Evolutionary conservation across 2,797 vertebrate genomes (phyloP).

Genomic region (Bothrops alternatus): DNA sequence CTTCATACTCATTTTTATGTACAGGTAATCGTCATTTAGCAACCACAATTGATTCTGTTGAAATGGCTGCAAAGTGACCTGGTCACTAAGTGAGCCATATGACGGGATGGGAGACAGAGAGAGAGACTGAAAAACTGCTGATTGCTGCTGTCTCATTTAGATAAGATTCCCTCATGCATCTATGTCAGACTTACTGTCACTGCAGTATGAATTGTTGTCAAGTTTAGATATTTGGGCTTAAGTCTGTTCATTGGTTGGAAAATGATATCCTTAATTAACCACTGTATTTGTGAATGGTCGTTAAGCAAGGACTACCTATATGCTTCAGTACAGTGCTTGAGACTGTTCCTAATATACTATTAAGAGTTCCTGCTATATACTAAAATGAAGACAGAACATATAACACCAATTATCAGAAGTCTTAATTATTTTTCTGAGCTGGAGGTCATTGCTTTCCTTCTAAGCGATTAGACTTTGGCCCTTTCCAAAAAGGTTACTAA

Average conservation of each 20-base stretch:
- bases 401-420: neutral
- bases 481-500: neutral
- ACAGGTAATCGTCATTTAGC: neutral
- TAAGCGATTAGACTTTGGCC: neutral
- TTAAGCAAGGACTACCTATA: neutral
- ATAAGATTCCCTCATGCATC: neutral
- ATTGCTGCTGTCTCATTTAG: neutral
- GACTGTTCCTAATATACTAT: neutral
- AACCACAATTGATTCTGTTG: neutral
- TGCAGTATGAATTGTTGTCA: neutral
- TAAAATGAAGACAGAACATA: neutral
- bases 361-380: neutral
- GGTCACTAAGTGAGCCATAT: neutral
- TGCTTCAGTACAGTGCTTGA: neutral
- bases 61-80: neutral
- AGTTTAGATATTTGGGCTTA: neutral
- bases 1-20: neutral
- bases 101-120: neutral
- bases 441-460: neutral
- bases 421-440: neutral
- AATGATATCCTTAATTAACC: neutral
- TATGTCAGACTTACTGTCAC: neutral
- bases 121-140: neutral
- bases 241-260: neutral
- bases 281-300: neutral